Percentiles rank a stretch among this genome's conserved stretches.
Conservation (phyloP, 1,140 invertebrate species). For the Drosophila pseudoananassae region DNA sequence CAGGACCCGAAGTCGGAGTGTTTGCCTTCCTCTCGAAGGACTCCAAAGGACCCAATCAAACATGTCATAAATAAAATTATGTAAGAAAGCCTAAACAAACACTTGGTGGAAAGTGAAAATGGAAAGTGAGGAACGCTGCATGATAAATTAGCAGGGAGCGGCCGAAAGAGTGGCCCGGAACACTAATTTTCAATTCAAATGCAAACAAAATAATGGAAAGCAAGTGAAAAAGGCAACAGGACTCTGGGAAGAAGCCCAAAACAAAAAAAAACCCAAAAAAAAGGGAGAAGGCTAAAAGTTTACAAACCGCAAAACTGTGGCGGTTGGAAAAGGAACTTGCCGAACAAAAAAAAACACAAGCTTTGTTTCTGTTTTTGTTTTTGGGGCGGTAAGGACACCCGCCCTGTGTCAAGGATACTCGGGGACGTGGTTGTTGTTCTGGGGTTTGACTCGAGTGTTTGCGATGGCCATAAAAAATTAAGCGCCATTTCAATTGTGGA, state of each 20-base stretch:
- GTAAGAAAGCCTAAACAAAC: constrained; percentile 70
- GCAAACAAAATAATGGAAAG: constrained; percentile 82
- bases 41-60: constrained; percentile 61
- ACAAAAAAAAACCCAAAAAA: constrained; percentile 35
- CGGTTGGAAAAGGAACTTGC: constrained; percentile 66
- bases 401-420: constrained; percentile 69
- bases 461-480: constrained; percentile 78
- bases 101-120: constrained; percentile 32
- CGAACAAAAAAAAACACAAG: constrained; percentile 28
- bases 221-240: constrained; percentile 49
- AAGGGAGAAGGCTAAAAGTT: constrained; percentile 55
- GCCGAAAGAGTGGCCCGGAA: constrained; percentile 65
- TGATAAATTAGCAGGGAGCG: constrained; percentile 70
- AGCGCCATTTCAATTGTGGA: constrained; percentile 70
- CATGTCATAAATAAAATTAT: constrained; percentile 81
- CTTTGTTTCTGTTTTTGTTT: constrained; percentile 14
- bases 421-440: constrained; percentile 17
- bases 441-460: constrained; percentile 73
- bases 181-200: constrained; percentile 83
- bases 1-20: constrained; percentile 18
- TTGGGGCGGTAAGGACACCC: constrained; percentile 6
- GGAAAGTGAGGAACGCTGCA: constrained; percentile 51
- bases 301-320: constrained; percentile 79
- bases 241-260: constrained; percentile 11
- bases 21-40: constrained; percentile 44